Evolutionary conservation across 2,797 vertebrate genomes (phyloP), one percentile per base, ranked within the genome.

Genomic region (Cetoscarus ocellatus): DNA sequence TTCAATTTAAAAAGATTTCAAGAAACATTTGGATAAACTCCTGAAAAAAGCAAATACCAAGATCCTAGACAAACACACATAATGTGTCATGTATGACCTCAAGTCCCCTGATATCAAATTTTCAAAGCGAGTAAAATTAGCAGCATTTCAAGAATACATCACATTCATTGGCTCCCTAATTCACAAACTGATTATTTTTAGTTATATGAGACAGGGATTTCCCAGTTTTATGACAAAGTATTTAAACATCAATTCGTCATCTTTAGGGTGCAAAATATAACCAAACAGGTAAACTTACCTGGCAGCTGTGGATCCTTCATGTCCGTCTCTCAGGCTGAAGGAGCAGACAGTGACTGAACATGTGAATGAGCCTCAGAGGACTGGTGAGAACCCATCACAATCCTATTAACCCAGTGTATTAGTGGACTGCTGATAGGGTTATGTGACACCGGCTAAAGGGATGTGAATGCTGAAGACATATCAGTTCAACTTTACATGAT

Each of bases 251-350:
- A 27, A 27, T 27, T 2, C 4, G 4, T 27, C 8, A 50, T 43
- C 10, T 15, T 5, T 3, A 66, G 10, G 36, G 7, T 59, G 40
- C 27, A 27, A 47, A 4, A 53, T 13, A 35, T 39, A 8, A 35
- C 6, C n/a, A 40, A 84, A n/a, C 0, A 35, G 9, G n/a, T 42
- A 0, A 0, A 51, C 51, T 89, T 89, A 95, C 94, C 93, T 92
- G 88, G 57, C 45, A 90, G 53, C 49, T 92, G 91, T 0, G 85
- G 91, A 44, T 94, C 93, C 80, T 93, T 95, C 93, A 94, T 94
- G 61, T 82, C 71, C 53, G 68, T 86, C 64, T 59, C 45, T 63
- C 63, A 8, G 70, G 62, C 60, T 79, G 42, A 38, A 75, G 57
- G 50, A 80, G 79, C 63, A 73, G 79, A 87, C 80, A 77, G 77